phyloP scores from a whole-genome alignment of 2,113 vertebrate genomes.

The Mormoops blainvillei region DNA sequence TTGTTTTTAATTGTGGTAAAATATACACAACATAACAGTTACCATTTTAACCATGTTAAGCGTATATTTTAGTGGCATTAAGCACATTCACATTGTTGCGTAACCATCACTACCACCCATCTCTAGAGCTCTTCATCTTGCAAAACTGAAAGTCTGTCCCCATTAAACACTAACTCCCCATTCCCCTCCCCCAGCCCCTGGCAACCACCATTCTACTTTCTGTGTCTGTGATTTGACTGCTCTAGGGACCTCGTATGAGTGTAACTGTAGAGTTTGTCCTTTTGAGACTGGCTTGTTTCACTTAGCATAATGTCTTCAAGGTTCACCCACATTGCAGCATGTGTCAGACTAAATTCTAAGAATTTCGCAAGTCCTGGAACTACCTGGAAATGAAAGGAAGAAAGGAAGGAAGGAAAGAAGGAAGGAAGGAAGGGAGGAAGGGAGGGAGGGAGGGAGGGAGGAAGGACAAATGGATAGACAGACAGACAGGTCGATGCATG shows the following conservation, averaged over 20 bases:
- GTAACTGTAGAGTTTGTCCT: not conserved
- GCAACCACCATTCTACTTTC: not conserved
- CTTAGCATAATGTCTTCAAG: not conserved
- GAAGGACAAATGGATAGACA: accelerated
- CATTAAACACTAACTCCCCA: not conserved
- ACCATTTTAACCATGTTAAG: not conserved
- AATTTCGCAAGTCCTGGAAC: not conserved
- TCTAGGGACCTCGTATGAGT: not conserved
- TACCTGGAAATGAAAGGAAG: not conserved
- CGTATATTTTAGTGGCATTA: accelerated
- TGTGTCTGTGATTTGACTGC: too few relatives aligned
- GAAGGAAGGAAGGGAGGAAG: accelerated
- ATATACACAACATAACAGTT: not conserved
- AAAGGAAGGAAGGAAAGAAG: not conserved
- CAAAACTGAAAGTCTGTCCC: not conserved
- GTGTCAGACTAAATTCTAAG: not conserved
- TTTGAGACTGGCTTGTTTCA: not conserved
- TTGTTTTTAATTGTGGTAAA: not conserved
- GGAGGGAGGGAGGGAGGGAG: not conserved
- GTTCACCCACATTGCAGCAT: not conserved
- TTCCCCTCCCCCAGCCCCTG: not conserved
- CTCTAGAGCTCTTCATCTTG: not conserved
- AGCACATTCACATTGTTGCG: accelerated
- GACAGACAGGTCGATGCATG: not conserved
- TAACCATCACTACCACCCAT: accelerated